Evolutionary conservation across 2,888 invertebrate genomes (phyloP).

Genomic region (Pegoplata infirma): DNA sequence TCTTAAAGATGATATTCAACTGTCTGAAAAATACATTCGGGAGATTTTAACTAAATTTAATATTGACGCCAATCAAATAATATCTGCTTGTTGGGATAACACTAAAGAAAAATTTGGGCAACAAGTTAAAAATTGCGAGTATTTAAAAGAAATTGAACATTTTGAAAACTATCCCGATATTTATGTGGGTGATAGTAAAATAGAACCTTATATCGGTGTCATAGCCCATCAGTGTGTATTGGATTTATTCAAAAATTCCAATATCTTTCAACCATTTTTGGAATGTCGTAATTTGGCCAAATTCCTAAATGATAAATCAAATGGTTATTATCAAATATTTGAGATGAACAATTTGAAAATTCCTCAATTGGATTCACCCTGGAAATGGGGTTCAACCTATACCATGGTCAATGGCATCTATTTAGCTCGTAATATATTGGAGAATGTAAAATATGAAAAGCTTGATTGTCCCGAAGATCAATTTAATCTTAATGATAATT

Average conservation of each 20-base stretch:
- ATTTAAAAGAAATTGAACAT: conserved; percentile 22
- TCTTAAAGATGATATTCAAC: not conserved
- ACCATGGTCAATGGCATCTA: conserved; percentile 38
- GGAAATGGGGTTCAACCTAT: conserved; percentile 44
- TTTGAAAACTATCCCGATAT: conserved; percentile 23
- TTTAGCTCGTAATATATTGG: conserved; percentile 8
- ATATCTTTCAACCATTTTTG: conserved; percentile 23
- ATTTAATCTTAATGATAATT: conserved; percentile 12
- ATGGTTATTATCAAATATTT: conserved; percentile 41
- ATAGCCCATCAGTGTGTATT: conserved; percentile 35
- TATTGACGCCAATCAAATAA: conserved; percentile 50
- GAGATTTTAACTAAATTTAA: conserved; percentile 42
- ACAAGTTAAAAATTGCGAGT: conserved; percentile 25
- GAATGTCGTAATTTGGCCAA: conserved; percentile 47
- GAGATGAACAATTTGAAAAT: conserved; percentile 3
- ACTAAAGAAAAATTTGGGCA: not conserved
- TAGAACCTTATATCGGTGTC: conserved; percentile 29
- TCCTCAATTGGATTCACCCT: conserved; percentile 50
- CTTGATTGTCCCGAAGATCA: conserved; percentile 9
- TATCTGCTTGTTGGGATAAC: conserved; percentile 41
- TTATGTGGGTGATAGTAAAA: conserved; percentile 8
- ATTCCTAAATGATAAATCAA: conserved; percentile 21
- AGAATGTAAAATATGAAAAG: conserved; percentile 37
- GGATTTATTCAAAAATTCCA: conserved; percentile 35
- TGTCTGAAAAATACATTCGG: conserved; percentile 35